phyloP scores from a whole-genome alignment of 2,888 invertebrate genomes.

The Melieria crassipennis region DNA sequence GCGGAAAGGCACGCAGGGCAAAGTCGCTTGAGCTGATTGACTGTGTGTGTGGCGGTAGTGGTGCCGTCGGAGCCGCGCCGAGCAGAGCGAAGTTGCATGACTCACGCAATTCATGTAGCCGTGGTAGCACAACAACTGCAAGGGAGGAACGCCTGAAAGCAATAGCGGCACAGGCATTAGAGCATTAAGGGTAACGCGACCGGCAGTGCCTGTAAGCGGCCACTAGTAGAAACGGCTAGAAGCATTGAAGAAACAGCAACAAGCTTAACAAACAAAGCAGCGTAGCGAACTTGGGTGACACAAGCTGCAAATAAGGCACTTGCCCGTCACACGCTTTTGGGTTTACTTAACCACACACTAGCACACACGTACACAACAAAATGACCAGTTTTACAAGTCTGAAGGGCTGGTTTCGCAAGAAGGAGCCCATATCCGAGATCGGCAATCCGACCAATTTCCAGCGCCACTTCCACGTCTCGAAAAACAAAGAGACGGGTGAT shows the following conservation, averaged over 20 bases:
- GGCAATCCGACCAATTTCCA: conserved; percentile 87
- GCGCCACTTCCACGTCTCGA: conserved; percentile 87
- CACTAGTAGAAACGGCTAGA: conserved; percentile 8
- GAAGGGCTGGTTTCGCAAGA: conserved; percentile 64
- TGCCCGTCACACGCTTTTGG: too few relatives aligned
- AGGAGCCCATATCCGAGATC: conserved; percentile 69
- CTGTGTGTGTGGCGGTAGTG: background rate
- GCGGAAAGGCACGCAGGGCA: conserved; percentile 27
- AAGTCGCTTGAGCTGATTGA: conserved; percentile 36
- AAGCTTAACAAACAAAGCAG: too few relatives aligned
- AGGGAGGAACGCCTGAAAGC: too few relatives aligned
- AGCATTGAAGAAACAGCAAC: too few relatives aligned
- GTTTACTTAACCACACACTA: too few relatives aligned
- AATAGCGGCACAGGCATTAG: conserved; percentile 27
- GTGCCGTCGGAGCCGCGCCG: conserved; percentile 37
- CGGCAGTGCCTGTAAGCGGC: conserved; percentile 24
- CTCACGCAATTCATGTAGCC: conserved; percentile 34
- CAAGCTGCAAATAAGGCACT: too few relatives aligned
- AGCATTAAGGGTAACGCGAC: conserved; percentile 31
- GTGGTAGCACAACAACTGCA: too few relatives aligned
- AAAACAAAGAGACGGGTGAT: conserved; percentile 82
- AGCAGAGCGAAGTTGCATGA: conserved; percentile 41
- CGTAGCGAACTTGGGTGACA: too few relatives aligned
- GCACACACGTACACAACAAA: conserved; percentile 6
- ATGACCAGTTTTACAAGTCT: conserved; percentile 61